These are phyloP conservation scores for Remorina albescens DNA, from an alignment of 2,797 vertebrate genomes.

Conservation along the genomic window DNA sequence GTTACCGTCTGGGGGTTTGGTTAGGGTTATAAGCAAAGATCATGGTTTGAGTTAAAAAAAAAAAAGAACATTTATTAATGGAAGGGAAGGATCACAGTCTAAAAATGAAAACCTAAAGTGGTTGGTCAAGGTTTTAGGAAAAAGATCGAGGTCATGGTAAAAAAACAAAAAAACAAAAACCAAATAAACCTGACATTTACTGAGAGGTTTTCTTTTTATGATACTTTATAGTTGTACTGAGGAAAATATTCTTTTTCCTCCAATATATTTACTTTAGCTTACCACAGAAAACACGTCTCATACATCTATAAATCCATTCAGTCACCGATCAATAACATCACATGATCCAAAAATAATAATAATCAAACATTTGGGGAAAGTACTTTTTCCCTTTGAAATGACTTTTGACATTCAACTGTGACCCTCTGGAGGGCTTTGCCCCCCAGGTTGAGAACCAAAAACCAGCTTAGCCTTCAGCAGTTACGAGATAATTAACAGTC, in stretches of 20 bases:
- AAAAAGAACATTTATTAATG: constrained; percentile 9
- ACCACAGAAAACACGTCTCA: not conserved
- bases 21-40: constrained; percentile 14
- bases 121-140: constrained; percentile 9
- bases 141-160: not conserved
- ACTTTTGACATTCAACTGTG: no score
- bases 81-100: constrained; percentile 21
- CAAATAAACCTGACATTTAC: not conserved
- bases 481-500: not conserved
- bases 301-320: no score
- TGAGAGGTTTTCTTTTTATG: not conserved
- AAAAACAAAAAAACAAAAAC: no score
- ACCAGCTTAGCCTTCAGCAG: not conserved
- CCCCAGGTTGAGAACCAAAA: not conserved
- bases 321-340: no score
- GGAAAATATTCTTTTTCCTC: not conserved
- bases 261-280: not conserved
- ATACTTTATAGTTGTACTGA: not conserved
- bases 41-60: not conserved
- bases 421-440: no score
- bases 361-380: no score
- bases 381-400: no score
- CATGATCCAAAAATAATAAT: no score
- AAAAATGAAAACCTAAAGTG: not conserved
- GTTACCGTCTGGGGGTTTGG: constrained; percentile 10